phyloP scores from a whole-genome alignment of 1,140 invertebrate species.

The Nebria ingens region DNA sequence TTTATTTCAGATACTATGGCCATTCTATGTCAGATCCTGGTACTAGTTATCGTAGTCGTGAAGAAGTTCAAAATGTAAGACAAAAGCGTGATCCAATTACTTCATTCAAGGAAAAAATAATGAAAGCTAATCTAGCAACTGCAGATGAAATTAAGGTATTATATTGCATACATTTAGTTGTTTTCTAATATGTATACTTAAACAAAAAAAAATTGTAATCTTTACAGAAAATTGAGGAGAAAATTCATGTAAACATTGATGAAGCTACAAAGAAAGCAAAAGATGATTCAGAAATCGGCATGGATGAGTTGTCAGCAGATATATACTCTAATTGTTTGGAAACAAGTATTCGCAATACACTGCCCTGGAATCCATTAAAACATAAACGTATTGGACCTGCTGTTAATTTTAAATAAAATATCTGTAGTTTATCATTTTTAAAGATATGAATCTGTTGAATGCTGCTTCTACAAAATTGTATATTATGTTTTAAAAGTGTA shows the following conservation, averaged over 20 bases:
- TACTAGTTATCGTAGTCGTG: conserved; percentile 59
- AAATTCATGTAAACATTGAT: conserved; percentile 69
- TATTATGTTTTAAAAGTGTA: too few species aligned
- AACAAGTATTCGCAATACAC: conserved; percentile 18
- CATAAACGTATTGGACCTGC: too few species aligned
- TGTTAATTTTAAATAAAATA: too few species aligned
- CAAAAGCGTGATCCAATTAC: conserved; percentile 76
- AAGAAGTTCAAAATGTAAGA: conserved; percentile 75
- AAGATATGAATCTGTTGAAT: too few species aligned
- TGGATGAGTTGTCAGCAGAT: conserved; percentile 73
- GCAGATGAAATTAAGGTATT: conserved; percentile 43
- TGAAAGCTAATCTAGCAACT: conserved; percentile 34
- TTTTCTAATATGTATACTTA: neutral
- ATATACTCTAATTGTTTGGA: conserved; percentile 63
- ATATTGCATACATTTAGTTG: neutral
- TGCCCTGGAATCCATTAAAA: neutral
- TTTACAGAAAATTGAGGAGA: conserved; percentile 60
- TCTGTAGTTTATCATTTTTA: too few species aligned
- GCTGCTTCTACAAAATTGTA: too few species aligned
- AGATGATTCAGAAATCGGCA: conserved; percentile 24
- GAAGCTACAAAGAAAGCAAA: conserved; percentile 53
- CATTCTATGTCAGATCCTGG: conserved; percentile 69
- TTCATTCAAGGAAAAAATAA: conserved; percentile 54
- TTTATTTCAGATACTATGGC: conserved; percentile 50
- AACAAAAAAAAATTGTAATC: conserved; percentile 34